Conservation (phyloP, 2,888 invertebrate species). For the Eupithecia insigniata region DNA sequence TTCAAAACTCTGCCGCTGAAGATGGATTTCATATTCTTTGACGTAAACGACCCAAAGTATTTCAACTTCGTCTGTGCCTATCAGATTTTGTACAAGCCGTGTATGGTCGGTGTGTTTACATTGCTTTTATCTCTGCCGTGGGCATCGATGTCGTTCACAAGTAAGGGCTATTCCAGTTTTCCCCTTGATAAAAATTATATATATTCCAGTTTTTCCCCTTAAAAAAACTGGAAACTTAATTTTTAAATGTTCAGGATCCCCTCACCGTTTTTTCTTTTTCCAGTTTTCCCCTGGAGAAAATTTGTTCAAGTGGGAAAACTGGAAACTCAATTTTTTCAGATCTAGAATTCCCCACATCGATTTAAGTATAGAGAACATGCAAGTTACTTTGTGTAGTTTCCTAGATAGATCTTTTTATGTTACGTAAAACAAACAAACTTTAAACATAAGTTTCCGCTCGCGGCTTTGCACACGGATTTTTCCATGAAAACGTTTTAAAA, state of each 20-base stretch:
- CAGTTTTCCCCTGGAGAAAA: too few relatives aligned
- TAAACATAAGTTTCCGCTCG: background rate
- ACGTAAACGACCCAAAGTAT: constrained; percentile 53
- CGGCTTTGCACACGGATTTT: background rate
- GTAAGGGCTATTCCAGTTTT: too few relatives aligned
- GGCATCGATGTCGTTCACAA: constrained; percentile 58
- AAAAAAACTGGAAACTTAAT: too few relatives aligned
- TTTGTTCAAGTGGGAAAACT: too few relatives aligned
- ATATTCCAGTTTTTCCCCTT: too few relatives aligned
- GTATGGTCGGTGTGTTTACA: constrained; percentile 48
- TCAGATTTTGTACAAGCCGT: constrained; percentile 63
- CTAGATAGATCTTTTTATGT: background rate
- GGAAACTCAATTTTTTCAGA: too few relatives aligned
- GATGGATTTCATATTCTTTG: constrained; percentile 63
- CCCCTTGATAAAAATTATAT: too few relatives aligned
- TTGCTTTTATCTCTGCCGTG: constrained; percentile 55
- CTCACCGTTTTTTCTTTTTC: too few relatives aligned
- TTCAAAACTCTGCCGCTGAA: constrained; percentile 60
- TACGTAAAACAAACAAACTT: too few relatives aligned
- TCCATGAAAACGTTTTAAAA: background rate
- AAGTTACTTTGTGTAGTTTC: background rate
- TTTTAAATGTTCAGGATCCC: too few relatives aligned
- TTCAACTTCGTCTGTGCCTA: constrained; percentile 54
- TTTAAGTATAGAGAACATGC: constrained; percentile 30
- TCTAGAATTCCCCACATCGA: too few relatives aligned